Evolutionary conservation across 2,113 vertebrate genomes (phyloP).

Genomic region (Indri indri): DNA sequence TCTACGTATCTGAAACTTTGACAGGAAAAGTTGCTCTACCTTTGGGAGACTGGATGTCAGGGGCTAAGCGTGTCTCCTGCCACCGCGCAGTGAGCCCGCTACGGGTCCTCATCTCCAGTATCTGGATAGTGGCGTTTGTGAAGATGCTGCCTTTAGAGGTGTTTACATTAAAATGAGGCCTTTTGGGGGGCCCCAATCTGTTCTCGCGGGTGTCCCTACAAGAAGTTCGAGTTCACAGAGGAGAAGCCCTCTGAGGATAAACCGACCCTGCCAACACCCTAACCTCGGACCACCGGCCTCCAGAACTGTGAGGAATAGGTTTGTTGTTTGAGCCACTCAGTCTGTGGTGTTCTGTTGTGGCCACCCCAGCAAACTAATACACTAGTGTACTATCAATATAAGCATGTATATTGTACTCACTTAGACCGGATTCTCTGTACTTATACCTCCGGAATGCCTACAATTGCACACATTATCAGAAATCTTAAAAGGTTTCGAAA

Average conservation of each 20-base stretch:
- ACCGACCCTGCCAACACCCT: too few relatives aligned
- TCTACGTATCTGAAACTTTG: rapidly evolving
- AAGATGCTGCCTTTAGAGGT: neutral
- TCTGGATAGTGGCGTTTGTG: neutral
- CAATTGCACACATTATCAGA: rapidly evolving
- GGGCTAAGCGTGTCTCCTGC: neutral
- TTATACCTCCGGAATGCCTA: rapidly evolving
- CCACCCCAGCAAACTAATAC: rapidly evolving
- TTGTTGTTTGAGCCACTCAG: neutral
- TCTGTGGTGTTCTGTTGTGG: rapidly evolving
- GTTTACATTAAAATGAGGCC: rapidly evolving
- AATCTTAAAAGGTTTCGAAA: neutral
- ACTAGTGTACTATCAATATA: rapidly evolving
- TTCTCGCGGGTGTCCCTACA: neutral
- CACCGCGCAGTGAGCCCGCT: rapidly evolving
- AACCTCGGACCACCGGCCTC: too few relatives aligned
- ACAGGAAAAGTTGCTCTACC: rapidly evolving
- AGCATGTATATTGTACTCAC: rapidly evolving
- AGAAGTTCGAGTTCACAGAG: neutral
- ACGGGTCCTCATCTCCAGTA: rapidly evolving
- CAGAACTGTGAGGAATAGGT: too few relatives aligned
- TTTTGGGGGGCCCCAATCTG: rapidly evolving
- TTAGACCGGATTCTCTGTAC: neutral
- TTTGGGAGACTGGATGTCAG: too few relatives aligned
- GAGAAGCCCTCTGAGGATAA: too few relatives aligned